Conservation (phyloP, 2,888 invertebrate genomes). For the Ganaspis brasiliensis region DNA sequence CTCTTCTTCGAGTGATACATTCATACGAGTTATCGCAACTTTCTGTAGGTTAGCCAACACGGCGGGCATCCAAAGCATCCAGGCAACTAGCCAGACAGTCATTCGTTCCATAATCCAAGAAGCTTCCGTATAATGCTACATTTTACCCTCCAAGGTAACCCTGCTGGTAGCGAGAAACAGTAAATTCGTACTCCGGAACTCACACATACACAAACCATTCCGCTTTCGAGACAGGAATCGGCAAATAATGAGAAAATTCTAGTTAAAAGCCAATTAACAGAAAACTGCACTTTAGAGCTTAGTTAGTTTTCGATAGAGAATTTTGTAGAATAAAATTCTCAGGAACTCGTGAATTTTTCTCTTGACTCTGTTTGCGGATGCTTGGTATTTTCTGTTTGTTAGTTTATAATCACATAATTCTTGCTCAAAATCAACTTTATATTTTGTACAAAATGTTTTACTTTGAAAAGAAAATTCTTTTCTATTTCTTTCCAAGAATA, state of each 20-base stretch:
- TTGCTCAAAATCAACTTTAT: neutral
- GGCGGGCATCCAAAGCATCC: constrained; percentile 37
- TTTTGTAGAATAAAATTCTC: neutral
- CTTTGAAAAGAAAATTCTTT: no score
- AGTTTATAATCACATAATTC: neutral
- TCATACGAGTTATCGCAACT: constrained; percentile 30
- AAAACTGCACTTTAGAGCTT: constrained; percentile 30
- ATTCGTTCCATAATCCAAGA: constrained; percentile 43
- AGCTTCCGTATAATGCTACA: constrained; percentile 38
- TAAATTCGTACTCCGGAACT: constrained; percentile 30
- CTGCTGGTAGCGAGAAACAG: constrained; percentile 18
- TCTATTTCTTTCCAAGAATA: no score
- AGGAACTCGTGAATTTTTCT: neutral
- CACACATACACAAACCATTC: constrained; percentile 12
- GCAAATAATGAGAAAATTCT: constrained; percentile 34
- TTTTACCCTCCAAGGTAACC: constrained; percentile 33
- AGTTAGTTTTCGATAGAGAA: neutral
- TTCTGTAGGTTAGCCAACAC: constrained; percentile 36
- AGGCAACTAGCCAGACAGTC: constrained; percentile 34
- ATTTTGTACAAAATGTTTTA: neutral
- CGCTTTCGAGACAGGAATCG: constrained; percentile 32
- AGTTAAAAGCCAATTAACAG: constrained; percentile 31
- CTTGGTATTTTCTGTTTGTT: neutral
- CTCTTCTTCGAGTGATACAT: constrained; percentile 34
- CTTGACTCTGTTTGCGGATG: no score